These are phyloP conservation scores for Gortyna flavago DNA, from an alignment of 2,888 invertebrate genomes.

Conservation along the genomic window DNA sequence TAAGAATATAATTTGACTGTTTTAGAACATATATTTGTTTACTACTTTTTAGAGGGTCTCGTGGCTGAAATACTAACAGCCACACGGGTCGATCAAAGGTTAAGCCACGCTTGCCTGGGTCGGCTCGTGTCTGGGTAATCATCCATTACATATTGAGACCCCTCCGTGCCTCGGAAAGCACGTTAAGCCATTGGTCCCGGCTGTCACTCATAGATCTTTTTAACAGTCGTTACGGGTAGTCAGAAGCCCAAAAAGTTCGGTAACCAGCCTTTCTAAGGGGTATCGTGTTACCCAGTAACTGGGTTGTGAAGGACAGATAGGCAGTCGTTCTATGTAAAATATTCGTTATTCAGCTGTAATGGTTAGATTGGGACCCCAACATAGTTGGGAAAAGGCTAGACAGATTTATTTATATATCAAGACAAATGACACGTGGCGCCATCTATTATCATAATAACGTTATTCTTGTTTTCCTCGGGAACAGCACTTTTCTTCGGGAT, in stretches of 20 bases:
- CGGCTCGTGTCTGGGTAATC: background rate
- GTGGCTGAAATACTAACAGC: background rate
- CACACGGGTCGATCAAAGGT: background rate
- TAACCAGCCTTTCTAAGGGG: background rate
- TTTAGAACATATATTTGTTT: no score
- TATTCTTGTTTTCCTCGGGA: no score
- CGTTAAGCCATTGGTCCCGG: background rate
- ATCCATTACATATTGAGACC: background rate
- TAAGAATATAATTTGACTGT: background rate
- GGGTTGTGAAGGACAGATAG: background rate
- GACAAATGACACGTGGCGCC: no score
- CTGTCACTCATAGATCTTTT: background rate
- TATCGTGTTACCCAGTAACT: background rate
- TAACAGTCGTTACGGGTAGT: background rate
- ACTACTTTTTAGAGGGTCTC: background rate
- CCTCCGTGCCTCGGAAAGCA: background rate
- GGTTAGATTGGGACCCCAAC: background rate
- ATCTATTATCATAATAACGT: no score
- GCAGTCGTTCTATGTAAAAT: background rate
- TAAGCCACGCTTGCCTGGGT: background rate
- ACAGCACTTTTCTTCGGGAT: no score
- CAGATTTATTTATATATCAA: no score
- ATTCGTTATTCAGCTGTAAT: background rate
- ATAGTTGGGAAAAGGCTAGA: background rate
- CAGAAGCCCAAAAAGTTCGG: background rate